phyloP scores from a whole-genome alignment of 2,113 vertebrate species.

The Tichodroma muraria region DNA sequence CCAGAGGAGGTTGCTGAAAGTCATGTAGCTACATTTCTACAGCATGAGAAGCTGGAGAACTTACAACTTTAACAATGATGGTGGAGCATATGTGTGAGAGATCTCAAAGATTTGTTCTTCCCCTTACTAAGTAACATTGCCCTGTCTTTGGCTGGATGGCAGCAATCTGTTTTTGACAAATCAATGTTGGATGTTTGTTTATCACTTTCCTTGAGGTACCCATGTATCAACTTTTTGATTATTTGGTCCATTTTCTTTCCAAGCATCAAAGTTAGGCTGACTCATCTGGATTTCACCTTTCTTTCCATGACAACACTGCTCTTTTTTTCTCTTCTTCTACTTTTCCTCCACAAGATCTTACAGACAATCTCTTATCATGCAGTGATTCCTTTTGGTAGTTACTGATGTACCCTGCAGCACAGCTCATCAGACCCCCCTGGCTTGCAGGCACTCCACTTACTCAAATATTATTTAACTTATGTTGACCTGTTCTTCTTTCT shows the following conservation, averaged over 20 bases:
- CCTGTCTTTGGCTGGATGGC: background rate
- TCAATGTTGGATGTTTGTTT: background rate
- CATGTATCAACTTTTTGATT: background rate
- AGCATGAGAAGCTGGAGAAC: background rate
- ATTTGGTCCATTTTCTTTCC: background rate
- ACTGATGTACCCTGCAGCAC: background rate
- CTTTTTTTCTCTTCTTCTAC: background rate
- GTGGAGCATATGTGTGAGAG: background rate
- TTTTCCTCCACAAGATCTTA: background rate
- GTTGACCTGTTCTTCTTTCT: background rate
- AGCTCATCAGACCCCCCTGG: background rate
- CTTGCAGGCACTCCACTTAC: background rate
- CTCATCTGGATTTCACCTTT: background rate
- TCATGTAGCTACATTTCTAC: background rate
- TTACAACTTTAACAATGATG: background rate
- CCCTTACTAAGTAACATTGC: background rate
- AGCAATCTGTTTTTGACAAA: background rate
- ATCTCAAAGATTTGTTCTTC: background rate
- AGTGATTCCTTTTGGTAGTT: background rate
- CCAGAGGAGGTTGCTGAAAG: background rate
- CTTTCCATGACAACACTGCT: background rate
- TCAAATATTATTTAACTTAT: background rate
- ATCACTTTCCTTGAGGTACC: background rate
- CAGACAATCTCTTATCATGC: background rate
- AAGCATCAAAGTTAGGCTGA: background rate